A percentile compares a stretch with the other conserved stretches of the same genome.
Conservation (phyloP, 2,113 vertebrate species). For the Atractosteus spatula region DNA sequence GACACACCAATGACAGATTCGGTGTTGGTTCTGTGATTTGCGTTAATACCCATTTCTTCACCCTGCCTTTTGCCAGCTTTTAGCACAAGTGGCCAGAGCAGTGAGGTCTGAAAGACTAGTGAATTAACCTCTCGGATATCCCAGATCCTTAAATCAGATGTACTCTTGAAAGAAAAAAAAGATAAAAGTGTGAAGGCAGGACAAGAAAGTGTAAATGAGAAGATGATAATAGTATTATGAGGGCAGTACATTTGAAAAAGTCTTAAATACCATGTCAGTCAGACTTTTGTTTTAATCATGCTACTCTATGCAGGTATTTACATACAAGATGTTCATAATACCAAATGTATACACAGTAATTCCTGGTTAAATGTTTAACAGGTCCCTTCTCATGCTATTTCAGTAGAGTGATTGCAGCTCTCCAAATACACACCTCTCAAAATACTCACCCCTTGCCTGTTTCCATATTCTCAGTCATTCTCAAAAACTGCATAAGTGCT, state of each 20-base stretch:
- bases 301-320: neutral
- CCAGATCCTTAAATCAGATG: slow-evolving; percentile 21
- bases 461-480: neutral
- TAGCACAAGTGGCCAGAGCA: slow-evolving; percentile 21
- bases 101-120: slow-evolving; percentile 31
- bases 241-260: neutral
- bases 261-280: neutral
- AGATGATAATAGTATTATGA: too few relatives aligned
- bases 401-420: too few relatives aligned
- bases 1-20: neutral
- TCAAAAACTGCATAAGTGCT: neutral
- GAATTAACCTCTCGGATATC: slow-evolving; percentile 41
- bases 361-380: too few relatives aligned
- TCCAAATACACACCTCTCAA: too few relatives aligned
- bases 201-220: neutral
- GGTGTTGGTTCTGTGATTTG: slow-evolving; percentile 1
- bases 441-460: too few relatives aligned
- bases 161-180: slow-evolving; percentile 20
- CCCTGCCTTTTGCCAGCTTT: slow-evolving; percentile 31
- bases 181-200: neutral
- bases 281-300: neutral
- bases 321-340: neutral
- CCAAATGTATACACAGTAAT: neutral
- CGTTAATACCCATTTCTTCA: slow-evolving; percentile 18
- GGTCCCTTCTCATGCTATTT: too few relatives aligned